phyloP scores from a whole-genome alignment of 2,888 invertebrate species.

The Drosophila falleni region DNA sequence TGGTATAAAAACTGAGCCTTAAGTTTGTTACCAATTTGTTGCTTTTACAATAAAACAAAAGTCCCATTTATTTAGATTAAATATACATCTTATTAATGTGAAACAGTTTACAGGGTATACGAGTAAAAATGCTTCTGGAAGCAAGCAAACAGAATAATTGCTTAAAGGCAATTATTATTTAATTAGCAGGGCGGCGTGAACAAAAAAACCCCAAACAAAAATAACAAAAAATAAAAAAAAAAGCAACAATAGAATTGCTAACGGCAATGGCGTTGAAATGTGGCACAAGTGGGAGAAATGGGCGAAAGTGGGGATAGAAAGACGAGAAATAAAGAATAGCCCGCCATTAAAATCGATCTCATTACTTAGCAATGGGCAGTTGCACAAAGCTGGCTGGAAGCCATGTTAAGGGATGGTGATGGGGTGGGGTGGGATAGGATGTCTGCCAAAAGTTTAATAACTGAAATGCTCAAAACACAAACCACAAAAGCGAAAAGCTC shows the following conservation, averaged over 20 bases:
- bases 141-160: constrained; percentile 49
- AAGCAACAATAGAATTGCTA: constrained; percentile 40
- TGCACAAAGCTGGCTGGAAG: constrained; percentile 53
- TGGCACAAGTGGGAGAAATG: constrained; percentile 56
- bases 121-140: constrained; percentile 16
- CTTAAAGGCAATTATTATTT: constrained; percentile 63
- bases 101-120: background rate
- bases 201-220: constrained; percentile 10
- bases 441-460: constrained; percentile 69
- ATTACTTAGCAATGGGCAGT: constrained; percentile 74
- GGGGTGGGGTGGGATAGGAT: background rate
- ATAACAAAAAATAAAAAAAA: constrained; percentile 24
- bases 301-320: background rate
- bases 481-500: constrained; percentile 68
- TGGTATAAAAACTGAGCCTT: too few relatives aligned
- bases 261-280: constrained; percentile 47
- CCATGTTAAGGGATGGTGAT: background rate
- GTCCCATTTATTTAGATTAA: background rate
- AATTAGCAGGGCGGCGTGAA: constrained; percentile 49
- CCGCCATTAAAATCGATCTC: constrained; percentile 74
- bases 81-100: background rate
- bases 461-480: constrained; percentile 75
- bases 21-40: too few relatives aligned
- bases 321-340: constrained; percentile 45
- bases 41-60: too few relatives aligned